These are phyloP conservation scores for Seira ritae DNA, from an alignment of 2,888 invertebrate genomes.

Conservation along the genomic window DNA sequence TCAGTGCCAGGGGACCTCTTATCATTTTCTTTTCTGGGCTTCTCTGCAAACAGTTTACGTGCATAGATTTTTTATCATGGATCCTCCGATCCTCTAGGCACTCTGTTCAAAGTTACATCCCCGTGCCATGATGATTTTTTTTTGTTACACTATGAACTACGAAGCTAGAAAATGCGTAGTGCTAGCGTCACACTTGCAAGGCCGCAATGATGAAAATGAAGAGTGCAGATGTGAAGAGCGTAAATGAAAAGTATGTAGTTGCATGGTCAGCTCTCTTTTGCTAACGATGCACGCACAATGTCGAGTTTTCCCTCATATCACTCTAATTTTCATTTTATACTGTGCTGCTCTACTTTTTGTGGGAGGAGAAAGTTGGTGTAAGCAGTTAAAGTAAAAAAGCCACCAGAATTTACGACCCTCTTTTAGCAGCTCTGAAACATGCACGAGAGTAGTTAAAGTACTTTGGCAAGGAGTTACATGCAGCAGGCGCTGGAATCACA, in stretches of 20 bases:
- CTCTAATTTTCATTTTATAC: background rate
- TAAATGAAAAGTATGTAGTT: background rate
- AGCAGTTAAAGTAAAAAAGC: too few relatives aligned
- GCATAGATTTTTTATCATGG: background rate
- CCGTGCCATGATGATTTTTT: too few relatives aligned
- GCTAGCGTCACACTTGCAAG: background rate
- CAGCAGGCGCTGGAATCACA: too few relatives aligned
- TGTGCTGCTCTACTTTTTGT: background rate
- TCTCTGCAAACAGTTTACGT: background rate
- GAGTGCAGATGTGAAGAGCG: too few relatives aligned
- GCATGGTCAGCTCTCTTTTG: background rate
- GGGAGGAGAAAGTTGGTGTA: background rate
- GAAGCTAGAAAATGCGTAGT: background rate
- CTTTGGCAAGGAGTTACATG: background rate
- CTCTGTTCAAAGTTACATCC: background rate
- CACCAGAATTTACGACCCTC: background rate
- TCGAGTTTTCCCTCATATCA: background rate
- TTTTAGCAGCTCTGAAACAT: background rate
- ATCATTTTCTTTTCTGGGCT: constrained; percentile 25
- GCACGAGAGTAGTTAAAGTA: background rate
- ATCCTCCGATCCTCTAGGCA: background rate
- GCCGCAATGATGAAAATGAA: background rate
- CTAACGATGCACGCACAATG: background rate
- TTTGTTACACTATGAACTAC: too few relatives aligned
- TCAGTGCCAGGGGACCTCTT: constrained; percentile 35